Evolutionary conservation across 2,888 invertebrate genomes (phyloP), one percentile per base, ranked within the genome.

Genomic region (Hirudinaria manillensis): DNA sequence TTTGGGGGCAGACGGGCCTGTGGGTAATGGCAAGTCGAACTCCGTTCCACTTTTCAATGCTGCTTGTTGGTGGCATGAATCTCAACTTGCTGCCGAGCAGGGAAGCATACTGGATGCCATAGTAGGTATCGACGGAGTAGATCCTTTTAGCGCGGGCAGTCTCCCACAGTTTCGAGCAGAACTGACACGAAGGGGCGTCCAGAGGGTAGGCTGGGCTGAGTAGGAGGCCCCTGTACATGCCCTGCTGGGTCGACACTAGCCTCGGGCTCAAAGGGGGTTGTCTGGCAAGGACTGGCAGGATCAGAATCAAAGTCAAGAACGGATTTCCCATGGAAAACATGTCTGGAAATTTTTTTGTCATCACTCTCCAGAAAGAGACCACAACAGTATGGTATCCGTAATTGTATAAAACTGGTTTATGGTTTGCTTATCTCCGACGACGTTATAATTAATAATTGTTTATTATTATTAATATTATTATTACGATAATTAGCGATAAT

Each of bases 21-120:
- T 93, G 93, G 51, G 80, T 78, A n/a, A 81, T 71, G 13, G 81
- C 82, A 13, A 82, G 79, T 24, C 77, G 53, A 27, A 77, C 70
- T 6, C 75, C 78, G 27, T 77, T 71, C 94, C 94, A 86, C 84
- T 81, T 81, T 45, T 93, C 90, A 74, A 93, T 92, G 38, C 94
- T 93, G 77, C 92, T 93, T 34, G 94, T 94, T 29, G 96, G 96
- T 21, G 95, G 95, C 94, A 96, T 95, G 86, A 96, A 97, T 77
- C 97, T 89, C 77, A 96, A 87, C 76, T 91, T 90, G 7, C 93
- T 94, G 66, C 92, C 88, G 51, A 95, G 94, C 34, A 96, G 92
- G 70, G 94, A 93, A 36, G 95, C 96, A 86, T 96, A 97, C 7
- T 95, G 95, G 77, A 97, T 91, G 0, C 93, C 93, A 27, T 91